A percentile compares a stretch with the other conserved stretches of the same genome.
phyloP scores from a whole-genome alignment of 2,888 invertebrate species.

The Cetonia aurata region DNA sequence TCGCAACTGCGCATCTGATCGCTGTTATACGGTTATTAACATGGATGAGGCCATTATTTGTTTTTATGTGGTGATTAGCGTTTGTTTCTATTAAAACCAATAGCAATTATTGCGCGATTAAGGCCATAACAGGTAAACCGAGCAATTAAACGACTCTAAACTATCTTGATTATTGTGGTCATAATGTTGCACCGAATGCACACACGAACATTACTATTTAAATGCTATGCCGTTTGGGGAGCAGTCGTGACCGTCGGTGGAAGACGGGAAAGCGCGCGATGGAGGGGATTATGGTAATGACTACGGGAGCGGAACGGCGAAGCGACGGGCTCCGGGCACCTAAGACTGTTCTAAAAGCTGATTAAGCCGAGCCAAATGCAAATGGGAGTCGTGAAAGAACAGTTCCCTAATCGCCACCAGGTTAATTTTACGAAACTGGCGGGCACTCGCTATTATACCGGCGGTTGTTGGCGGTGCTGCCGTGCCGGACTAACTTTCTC shows the following conservation, averaged over 20 bases:
- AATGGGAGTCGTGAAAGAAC: constrained; percentile 57
- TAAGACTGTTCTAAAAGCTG: constrained; percentile 57
- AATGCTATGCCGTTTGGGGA: constrained; percentile 51
- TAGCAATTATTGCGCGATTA: constrained; percentile 45
- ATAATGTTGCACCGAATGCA: constrained; percentile 56
- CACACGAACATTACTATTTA: constrained; percentile 58
- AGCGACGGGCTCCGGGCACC: constrained; percentile 54
- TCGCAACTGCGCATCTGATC: constrained; percentile 25
- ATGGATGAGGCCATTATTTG: constrained; percentile 22
- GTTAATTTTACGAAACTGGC: constrained; percentile 53
- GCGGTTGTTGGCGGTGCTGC: constrained; percentile 41
- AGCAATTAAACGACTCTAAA: constrained; percentile 57
- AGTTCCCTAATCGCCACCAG: constrained; percentile 55
- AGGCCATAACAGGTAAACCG: constrained; percentile 51
- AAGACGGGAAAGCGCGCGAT: constrained; percentile 29
- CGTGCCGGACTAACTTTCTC: constrained; percentile 49
- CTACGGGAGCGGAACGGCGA: constrained; percentile 55
- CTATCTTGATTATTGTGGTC: constrained; percentile 60
- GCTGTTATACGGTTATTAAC: constrained; percentile 8
- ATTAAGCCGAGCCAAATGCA: constrained; percentile 57
- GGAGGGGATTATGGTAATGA: constrained; percentile 58
- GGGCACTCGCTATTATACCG: constrained; percentile 42
- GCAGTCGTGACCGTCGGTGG: constrained; percentile 10
- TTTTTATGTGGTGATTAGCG: constrained; percentile 42
- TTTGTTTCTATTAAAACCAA: constrained; percentile 46